These are phyloP conservation scores for Electrophaes corylata DNA, from an alignment of 2,888 invertebrate genomes.

Conservation along the genomic window DNA sequence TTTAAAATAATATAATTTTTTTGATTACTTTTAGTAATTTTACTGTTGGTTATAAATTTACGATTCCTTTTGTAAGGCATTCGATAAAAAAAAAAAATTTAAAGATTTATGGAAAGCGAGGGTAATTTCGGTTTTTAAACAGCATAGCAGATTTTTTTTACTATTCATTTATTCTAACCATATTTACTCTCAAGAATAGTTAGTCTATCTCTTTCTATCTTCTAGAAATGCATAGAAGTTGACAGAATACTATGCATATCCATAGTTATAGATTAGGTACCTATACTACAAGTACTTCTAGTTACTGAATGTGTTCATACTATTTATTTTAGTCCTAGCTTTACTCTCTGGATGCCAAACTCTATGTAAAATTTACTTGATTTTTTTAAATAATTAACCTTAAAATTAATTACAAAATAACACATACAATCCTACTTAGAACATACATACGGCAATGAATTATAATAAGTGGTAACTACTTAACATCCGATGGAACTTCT, in stretches of 20 bases:
- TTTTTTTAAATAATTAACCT: too few relatives aligned
- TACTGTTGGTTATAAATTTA: neutral
- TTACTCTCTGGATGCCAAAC: conserved; percentile 39
- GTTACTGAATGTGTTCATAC: conserved; percentile 36
- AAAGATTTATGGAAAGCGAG: neutral
- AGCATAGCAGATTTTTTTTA: conserved; percentile 28
- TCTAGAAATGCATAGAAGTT: conserved; percentile 33
- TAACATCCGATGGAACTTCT: too few relatives aligned
- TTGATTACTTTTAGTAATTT: neutral
- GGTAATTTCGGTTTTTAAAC: conserved; percentile 11
- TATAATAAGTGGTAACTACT: too few relatives aligned
- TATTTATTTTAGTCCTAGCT: conserved; percentile 39
- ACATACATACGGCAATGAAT: too few relatives aligned
- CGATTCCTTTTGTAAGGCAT: neutral
- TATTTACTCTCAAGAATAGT: conserved; percentile 25
- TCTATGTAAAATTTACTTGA: conserved; percentile 13
- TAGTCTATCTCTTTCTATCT: conserved; percentile 31
- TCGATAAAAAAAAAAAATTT: neutral
- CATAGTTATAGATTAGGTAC: conserved; percentile 29
- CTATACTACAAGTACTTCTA: conserved; percentile 29
- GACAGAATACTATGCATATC: conserved; percentile 30
- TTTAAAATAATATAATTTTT: too few relatives aligned
- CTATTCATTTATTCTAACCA: conserved; percentile 8
- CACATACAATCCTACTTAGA: too few relatives aligned
- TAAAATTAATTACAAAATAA: too few relatives aligned